Base-by-base conservation (phyloP, 1,140 invertebrate species). In the silkworm (Bombyx mori) region DNA sequence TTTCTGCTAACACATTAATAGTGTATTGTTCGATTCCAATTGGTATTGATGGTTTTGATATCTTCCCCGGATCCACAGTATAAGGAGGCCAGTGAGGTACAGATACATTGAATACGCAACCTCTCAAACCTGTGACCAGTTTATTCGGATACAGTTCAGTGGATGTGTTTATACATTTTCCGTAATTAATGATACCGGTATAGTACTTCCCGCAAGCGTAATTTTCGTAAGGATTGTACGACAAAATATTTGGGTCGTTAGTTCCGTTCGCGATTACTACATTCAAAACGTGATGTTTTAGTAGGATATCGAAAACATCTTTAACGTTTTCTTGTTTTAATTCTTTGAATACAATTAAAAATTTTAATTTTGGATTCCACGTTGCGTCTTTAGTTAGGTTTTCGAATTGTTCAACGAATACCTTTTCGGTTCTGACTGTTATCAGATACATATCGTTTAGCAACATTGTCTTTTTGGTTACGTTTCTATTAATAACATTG, bases 21-120 rank as follows among this genome's bases (percentile, higher is more conserved):
- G 74, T 53, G 22, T 66, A 75, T 53, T 84, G 71, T 53, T 84
- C 79, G 18, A 71, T 52, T 18, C 78, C 80, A 4, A 60, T 26
- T 18, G 49, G 1, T 0, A 46, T 35, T 3, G 54, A 51, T 8
- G 44, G 35, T 12, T 52, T 22, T 7, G 52, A 54, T 52, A 35
- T 58, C 57, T 35, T 54, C 9, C 42, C 8, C 2, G 59, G 63
- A 43, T 77, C 56, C 2, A 77, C 68, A 3, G 61, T 54, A 43
- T 66, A 78, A 0, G 78, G 79, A n/a, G 77, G 78, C 60, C 71
- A 71, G 22, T 78, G 63, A 2, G 73, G 44, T 8, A 61, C 52
- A 2, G 59, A 60, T 3, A 68, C 59, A 44, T 65, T 68, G 7
- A 81, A 59, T 0, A 65, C 71, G 52, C 80, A 83, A 22, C 58